Percentiles rank a stretch among this genome's conserved stretches.
phyloP scores from a whole-genome alignment of 2,113 vertebrate genomes.

The Casuarius casuarius region DNA sequence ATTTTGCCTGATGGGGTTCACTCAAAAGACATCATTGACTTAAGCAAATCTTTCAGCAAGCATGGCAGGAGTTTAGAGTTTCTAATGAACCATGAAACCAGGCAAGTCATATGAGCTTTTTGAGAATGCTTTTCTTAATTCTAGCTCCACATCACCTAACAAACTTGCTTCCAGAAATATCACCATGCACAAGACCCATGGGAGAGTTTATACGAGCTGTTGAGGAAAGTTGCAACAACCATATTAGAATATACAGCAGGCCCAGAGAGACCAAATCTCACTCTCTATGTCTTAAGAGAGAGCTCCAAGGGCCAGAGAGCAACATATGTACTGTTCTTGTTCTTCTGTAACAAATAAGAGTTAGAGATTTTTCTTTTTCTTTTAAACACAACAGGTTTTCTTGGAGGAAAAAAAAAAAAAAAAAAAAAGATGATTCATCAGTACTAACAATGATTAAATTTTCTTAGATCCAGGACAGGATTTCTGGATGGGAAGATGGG shows the following conservation, averaged over 20 bases:
- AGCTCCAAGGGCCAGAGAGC: background rate
- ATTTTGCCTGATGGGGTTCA: slow-evolving; percentile 51
- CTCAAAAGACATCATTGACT: slow-evolving; percentile 18
- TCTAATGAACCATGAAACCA: slow-evolving; percentile 58
- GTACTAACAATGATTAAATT: background rate
- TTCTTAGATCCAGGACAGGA: background rate
- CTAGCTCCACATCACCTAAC: background rate
- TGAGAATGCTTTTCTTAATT: slow-evolving; percentile 13
- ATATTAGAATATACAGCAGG: background rate
- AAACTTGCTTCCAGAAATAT: background rate
- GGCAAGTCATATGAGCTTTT: background rate
- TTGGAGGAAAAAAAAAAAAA: background rate
- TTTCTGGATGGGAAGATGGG: background rate
- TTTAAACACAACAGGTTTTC: background rate
- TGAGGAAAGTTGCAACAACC: slow-evolving; percentile 37
- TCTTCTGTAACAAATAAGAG: background rate
- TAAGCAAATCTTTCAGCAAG: slow-evolving; percentile 51
- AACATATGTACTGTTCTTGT: background rate
- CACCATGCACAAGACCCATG: background rate
- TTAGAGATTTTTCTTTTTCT: background rate
- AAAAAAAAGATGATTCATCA: background rate
- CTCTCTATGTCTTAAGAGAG: background rate
- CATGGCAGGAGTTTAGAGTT: slow-evolving; percentile 42
- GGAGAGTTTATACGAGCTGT: background rate
- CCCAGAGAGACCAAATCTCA: background rate